These are phyloP conservation scores for Cyclura pinguis DNA, from an alignment of 2,797 vertebrate genomes.

Conservation along the genomic window DNA sequence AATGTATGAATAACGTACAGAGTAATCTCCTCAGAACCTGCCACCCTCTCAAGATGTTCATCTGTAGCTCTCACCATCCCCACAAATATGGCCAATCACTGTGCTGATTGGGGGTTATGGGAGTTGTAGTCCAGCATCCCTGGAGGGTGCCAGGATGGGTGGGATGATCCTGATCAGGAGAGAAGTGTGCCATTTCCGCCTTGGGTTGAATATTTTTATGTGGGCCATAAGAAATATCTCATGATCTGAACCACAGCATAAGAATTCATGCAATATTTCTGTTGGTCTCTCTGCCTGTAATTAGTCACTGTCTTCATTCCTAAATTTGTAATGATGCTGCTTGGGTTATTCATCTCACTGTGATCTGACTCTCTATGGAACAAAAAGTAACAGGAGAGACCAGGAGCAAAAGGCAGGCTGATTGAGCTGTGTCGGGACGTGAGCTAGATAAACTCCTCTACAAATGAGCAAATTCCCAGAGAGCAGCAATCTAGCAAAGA, in stretches of 20 bases:
- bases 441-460: neutral
- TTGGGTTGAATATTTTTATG: neutral
- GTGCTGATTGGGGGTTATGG: neutral
- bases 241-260: neutral
- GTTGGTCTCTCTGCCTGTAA: neutral
- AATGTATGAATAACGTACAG: neutral
- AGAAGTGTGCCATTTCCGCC: neutral
- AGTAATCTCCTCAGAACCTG: no score
- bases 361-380: neutral
- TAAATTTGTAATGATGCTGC: neutral
- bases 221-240: neutral
- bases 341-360: neutral
- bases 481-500: neutral
- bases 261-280: neutral
- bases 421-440: neutral
- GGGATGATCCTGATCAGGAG: neutral
- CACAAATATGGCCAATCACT: neutral
- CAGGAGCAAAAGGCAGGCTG: neutral
- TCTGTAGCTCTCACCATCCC: no score
- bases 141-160: neutral
- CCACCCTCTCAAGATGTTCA: no score
- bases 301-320: neutral
- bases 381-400: neutral
- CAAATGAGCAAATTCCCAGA: neutral
- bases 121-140: neutral